Evolutionary conservation across 2,888 invertebrate species (phyloP).

Genomic region (Aleiodes alternator): DNA sequence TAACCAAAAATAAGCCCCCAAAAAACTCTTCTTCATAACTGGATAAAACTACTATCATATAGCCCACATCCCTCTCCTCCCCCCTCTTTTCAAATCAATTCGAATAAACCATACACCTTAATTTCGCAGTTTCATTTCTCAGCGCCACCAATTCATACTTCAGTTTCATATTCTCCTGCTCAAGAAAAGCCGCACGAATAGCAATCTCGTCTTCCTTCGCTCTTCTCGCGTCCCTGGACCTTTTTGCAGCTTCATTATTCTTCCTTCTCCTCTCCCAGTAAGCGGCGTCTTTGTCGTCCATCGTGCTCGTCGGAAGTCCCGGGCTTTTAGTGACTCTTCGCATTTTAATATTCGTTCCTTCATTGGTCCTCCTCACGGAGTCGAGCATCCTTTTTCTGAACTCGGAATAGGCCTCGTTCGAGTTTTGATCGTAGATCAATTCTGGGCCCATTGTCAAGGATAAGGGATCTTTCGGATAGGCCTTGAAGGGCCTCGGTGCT

Average conservation of each 20-base stretch:
- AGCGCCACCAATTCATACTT: conserved; percentile 82
- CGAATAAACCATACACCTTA: conserved; percentile 77
- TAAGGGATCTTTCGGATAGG: conserved; percentile 84
- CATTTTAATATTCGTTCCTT: conserved; percentile 85
- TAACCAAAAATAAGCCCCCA: too few relatives aligned
- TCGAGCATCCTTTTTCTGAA: conserved; percentile 84
- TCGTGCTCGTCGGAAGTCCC: conserved; percentile 60
- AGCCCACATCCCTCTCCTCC: conserved; percentile 40
- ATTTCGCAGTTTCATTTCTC: conserved; percentile 80
- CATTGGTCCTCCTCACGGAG: conserved; percentile 81
- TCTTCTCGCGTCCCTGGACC: conserved; percentile 92
- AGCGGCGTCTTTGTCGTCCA: conserved; percentile 82
- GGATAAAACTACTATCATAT: conserved; percentile 56
- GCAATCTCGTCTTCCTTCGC: conserved; percentile 95
- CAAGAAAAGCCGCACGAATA: conserved; percentile 89
- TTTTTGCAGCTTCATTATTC: conserved; percentile 96
- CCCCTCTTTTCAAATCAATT: conserved; percentile 49
- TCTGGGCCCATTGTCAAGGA: conserved; percentile 78
- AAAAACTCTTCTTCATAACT: conserved; percentile 22
- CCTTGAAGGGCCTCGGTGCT: conserved; percentile 81
- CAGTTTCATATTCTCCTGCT: conserved; percentile 90
- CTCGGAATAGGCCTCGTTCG: conserved; percentile 82
- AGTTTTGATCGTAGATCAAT: conserved; percentile 77
- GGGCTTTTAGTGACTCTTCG: conserved; percentile 72
- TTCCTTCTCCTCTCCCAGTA: conserved; percentile 92